Evolutionary conservation across 2,113 vertebrate species (phyloP).

Genomic region (Mirounga angustirostris): DNA sequence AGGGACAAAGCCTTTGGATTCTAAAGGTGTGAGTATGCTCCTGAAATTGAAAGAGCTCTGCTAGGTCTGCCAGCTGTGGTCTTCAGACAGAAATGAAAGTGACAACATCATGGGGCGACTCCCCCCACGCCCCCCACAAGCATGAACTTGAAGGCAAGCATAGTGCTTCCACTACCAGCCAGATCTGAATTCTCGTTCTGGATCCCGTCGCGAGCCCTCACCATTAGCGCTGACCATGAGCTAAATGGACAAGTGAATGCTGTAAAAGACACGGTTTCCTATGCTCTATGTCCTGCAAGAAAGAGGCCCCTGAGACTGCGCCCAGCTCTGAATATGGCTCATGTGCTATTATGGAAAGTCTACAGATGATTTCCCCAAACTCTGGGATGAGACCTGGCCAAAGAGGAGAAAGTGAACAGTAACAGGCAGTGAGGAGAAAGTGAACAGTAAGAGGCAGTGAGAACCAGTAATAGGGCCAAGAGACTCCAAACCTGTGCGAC

Average conservation of each 20-base stretch:
- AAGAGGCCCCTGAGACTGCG: not conserved
- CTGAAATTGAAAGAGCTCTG: not conserved
- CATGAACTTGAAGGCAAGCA: not conserved
- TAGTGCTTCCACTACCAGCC: not conserved
- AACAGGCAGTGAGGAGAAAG: not conserved
- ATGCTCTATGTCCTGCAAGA: not conserved
- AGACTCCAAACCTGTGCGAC: not conserved
- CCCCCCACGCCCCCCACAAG: not conserved
- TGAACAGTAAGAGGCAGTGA: not conserved
- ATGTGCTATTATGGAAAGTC: not conserved
- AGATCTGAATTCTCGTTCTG: not conserved
- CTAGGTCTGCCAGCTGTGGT: not conserved
- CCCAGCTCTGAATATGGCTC: not conserved
- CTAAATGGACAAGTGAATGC: not conserved
- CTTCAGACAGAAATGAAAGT: not conserved
- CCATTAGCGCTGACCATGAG: not conserved
- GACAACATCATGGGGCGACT: not conserved
- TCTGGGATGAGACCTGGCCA: not conserved
- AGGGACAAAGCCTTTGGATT: not conserved
- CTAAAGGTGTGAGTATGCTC: not conserved
- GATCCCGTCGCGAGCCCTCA: not conserved
- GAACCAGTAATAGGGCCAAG: not conserved
- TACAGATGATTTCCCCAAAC: not conserved
- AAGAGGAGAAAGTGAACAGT: not conserved
- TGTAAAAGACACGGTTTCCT: not conserved